Base-by-base conservation (phyloP, 2,888 invertebrate genomes). In the Caenorhabditis sp. region DNA sequence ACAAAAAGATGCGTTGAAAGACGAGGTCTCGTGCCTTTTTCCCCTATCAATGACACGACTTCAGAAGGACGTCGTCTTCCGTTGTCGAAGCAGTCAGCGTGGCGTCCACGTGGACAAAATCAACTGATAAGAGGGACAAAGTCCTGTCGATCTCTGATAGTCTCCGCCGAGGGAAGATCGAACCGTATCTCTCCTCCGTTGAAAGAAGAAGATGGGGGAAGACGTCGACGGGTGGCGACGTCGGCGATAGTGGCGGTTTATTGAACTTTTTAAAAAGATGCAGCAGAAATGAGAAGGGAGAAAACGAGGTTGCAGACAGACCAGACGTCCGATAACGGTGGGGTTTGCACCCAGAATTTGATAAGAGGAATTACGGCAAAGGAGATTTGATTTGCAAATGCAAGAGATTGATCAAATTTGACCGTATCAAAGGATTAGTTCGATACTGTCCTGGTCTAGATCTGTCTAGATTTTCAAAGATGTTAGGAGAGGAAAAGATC, bases 101-200 rank as follows among this genome's bases (percentile, higher is more conserved):
- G 77, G 77, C 63, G 77, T 70, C 69, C 77, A 77, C 77, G 77
- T 77, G 77, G 77, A 77, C 70, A 69, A 16, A 47, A 31, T 73
- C 61, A 38, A 49, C 24, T 38, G 64, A 66, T 73, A 74, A 56
- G 64, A 22, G 58, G 70, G 77, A 26, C 77, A 70, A 77, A 70
- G 77, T 77, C 77, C 63, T 51, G 51, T 41, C 26, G 77, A 63
- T 77, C 69, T 69, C 19, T 77, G 77, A 77, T 77, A 77, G 69
- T 38, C 68, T 51, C 35, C 47, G 47, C 31, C 24, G 47, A 49
- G 61, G 24, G 26, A 24, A 44, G 54, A 58, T 35, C 35, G 35
- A 61, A 44, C 26, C 41, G 56, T 31, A 28, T 31, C 49, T 28
- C 24, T 31, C 35, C 26, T 24, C 49, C 66, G 12, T 19, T 41